Conservation (phyloP, 2,113 vertebrate species). For the Aegypius monachus region DNA sequence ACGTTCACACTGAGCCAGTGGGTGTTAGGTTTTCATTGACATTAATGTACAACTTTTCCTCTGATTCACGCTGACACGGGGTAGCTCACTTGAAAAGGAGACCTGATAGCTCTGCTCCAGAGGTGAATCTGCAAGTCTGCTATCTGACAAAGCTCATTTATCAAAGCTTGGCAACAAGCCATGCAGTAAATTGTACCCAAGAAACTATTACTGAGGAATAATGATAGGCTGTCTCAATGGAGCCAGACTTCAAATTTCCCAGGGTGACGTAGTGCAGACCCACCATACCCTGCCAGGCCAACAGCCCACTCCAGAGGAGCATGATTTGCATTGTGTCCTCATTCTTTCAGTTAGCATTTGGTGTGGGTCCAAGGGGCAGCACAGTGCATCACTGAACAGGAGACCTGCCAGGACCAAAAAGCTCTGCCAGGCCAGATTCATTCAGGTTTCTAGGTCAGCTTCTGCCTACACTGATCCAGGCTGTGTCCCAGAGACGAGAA, state of each 20-base stretch:
- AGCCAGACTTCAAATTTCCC: background rate
- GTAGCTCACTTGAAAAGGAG: constrained; percentile 8
- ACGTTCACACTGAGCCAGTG: background rate
- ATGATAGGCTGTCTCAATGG: background rate
- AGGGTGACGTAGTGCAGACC: background rate
- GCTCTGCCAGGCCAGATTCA: background rate
- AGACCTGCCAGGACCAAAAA: background rate
- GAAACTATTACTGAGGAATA: background rate
- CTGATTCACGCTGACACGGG: constrained; percentile 17
- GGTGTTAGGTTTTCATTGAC: background rate
- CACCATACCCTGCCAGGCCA: background rate
- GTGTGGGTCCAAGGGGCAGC: background rate
- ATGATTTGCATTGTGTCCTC: background rate
- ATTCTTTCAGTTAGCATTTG: background rate
- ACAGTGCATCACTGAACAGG: background rate
- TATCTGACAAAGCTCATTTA: constrained; percentile 55
- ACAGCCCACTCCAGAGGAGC: background rate
- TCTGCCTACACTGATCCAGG: background rate
- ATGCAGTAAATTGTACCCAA: constrained; percentile 10
- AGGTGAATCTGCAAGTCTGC: constrained; percentile 33
- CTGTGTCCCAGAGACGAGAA: background rate
- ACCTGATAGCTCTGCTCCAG: constrained; percentile 17
- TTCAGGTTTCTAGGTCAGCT: background rate
- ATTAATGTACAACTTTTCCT: background rate
- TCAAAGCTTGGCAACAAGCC: constrained; percentile 41